These are phyloP conservation scores for Accipiter cooperii DNA, from an alignment of 2,113 vertebrate species.

Conservation along the genomic window DNA sequence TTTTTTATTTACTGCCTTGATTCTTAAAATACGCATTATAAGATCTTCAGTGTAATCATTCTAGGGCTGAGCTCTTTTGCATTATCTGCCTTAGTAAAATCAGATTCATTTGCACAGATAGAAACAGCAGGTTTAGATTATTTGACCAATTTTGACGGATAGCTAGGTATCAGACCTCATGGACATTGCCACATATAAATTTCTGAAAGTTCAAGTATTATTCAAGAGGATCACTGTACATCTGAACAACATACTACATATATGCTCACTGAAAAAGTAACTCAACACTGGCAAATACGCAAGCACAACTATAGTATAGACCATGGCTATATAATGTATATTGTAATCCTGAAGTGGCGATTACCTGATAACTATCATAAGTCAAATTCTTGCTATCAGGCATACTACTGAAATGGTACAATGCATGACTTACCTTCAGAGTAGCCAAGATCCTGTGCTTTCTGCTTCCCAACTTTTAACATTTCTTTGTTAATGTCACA, in stretches of 20 bases:
- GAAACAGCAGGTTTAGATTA: not conserved
- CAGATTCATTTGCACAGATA: not conserved
- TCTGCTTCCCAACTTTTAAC: conserved; percentile 89
- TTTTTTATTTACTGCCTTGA: not conserved
- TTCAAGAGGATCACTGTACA: not conserved
- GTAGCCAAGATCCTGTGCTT: conserved; percentile 72
- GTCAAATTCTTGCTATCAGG: not conserved
- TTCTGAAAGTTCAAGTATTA: not conserved
- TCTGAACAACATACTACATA: not conserved
- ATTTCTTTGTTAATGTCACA: conserved; percentile 98
- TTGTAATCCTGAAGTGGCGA: not conserved
- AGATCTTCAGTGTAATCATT: not conserved
- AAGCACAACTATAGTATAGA: not conserved
- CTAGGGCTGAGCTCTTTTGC: not conserved
- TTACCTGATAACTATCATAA: not conserved
- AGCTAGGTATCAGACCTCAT: not conserved
- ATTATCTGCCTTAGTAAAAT: not conserved
- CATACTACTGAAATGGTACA: not conserved
- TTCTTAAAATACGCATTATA: not conserved
- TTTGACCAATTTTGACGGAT: not conserved
- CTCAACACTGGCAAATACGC: not conserved
- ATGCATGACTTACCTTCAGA: conserved; percentile 70
- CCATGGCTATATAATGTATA: not conserved
- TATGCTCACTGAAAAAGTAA: not conserved
- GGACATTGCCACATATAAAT: not conserved